Evolutionary conservation across 2,888 invertebrate species (phyloP).

Genomic region (Agrochola lota): DNA sequence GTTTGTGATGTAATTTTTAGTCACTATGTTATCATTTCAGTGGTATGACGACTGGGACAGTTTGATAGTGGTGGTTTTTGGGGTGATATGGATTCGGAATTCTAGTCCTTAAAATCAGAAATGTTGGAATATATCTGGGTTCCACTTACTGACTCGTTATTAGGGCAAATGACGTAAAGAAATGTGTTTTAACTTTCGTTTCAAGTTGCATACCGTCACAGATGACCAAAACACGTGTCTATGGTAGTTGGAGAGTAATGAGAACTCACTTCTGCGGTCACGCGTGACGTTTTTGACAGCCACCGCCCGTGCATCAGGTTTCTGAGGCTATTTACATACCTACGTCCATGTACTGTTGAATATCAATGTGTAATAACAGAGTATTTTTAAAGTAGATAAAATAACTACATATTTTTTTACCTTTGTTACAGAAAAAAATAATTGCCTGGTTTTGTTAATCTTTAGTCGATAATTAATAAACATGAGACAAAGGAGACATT

Average conservation of each 20-base stretch:
- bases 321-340: constrained; percentile 39
- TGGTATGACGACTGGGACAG: neutral
- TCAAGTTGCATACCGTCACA: constrained; percentile 34
- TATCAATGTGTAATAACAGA: constrained; percentile 5
- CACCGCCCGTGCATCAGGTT: constrained; percentile 61
- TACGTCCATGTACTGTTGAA: constrained; percentile 27
- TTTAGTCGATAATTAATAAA: neutral
- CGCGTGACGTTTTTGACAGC: constrained; percentile 69
- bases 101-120: neutral
- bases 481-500: neutral
- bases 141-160: neutral
- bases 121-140: neutral
- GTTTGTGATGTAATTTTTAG: neutral
- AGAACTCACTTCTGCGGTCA: constrained; percentile 66
- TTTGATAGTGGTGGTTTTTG: neutral
- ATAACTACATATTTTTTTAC: neutral
- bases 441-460: neutral
- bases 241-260: constrained; percentile 60
- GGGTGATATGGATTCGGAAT: neutral
- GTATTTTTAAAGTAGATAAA: neutral
- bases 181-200: constrained; percentile 33
- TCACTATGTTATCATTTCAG: neutral
- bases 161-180: neutral
- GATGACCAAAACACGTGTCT: constrained; percentile 54
- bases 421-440: neutral